These are phyloP conservation scores for Lerema accius DNA, from an alignment of 1,140 invertebrate genomes.

Conservation along the genomic window DNA sequence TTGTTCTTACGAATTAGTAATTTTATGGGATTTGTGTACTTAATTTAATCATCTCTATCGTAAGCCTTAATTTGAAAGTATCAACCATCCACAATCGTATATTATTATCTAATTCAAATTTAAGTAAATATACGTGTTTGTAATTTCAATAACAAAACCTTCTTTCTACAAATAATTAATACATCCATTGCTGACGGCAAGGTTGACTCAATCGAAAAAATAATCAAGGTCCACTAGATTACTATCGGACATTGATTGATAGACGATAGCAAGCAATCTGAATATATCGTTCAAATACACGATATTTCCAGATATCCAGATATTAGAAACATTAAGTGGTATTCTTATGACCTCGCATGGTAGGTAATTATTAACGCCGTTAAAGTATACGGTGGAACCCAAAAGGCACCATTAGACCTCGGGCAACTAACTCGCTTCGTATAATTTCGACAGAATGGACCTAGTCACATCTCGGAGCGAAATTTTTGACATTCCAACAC, in stretches of 20 bases:
- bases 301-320: background rate
- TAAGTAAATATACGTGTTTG: too few relatives aligned
- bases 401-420: conserved; percentile 40
- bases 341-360: background rate
- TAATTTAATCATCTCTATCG: too few relatives aligned
- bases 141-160: too few relatives aligned
- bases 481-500: conserved; percentile 78
- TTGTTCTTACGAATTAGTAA: too few relatives aligned
- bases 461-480: conserved; percentile 62
- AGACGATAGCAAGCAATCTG: background rate
- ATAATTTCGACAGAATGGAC: conserved; percentile 41
- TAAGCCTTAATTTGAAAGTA: too few relatives aligned
- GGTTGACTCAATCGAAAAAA: background rate
- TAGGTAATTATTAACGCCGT: conserved; percentile 20
- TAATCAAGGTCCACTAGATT: background rate
- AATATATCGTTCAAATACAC: background rate
- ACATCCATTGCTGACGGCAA: background rate
- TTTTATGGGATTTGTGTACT: too few relatives aligned
- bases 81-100: too few relatives aligned
- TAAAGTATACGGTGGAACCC: conserved; percentile 21
- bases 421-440: conserved; percentile 41
- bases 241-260: background rate
- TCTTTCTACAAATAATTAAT: too few relatives aligned
- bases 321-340: background rate
- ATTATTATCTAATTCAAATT: too few relatives aligned